Conservation (phyloP, 2,888 invertebrate species). For the Lepidonotus clava region DNA sequence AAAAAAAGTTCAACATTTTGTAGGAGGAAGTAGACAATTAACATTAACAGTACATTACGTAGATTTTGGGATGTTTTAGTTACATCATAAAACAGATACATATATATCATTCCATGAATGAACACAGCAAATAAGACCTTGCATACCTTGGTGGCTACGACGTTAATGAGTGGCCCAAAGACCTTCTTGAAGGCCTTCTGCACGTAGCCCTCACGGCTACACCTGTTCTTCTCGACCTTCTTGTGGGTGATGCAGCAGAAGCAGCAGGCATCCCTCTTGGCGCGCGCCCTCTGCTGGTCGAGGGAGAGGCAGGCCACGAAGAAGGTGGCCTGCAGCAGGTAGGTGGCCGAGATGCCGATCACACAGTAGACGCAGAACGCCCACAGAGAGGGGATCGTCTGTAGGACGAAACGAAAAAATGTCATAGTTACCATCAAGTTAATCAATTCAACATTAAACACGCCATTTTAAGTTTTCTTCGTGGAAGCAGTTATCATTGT, state of each 20-base stretch:
- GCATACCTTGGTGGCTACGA: slow-evolving; percentile 25
- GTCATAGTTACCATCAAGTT: too few species aligned
- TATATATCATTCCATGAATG: too few species aligned
- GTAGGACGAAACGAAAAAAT: slow-evolving; percentile 33
- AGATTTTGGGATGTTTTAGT: too few species aligned
- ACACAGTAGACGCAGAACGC: slow-evolving; percentile 92
- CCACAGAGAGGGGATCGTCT: slow-evolving; percentile 89
- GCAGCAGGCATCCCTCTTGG: slow-evolving; percentile 51
- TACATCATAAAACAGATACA: too few species aligned
- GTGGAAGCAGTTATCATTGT: too few species aligned
- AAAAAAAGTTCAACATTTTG: too few species aligned
- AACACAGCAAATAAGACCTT: too few species aligned
- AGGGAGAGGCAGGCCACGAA: slow-evolving; percentile 89
- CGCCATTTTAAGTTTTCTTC: too few species aligned
- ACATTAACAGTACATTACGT: too few species aligned
- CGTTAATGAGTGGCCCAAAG: slow-evolving; percentile 19
- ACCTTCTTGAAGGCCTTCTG: slow-evolving; percentile 30
- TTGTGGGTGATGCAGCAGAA: slow-evolving; percentile 18
- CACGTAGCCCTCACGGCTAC: background rate
- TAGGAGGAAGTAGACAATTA: too few species aligned
- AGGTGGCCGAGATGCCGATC: slow-evolving; percentile 87
- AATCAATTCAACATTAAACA: too few species aligned
- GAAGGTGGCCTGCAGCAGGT: slow-evolving; percentile 86
- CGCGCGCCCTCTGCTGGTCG: slow-evolving; percentile 82
- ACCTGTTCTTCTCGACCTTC: slow-evolving; percentile 81